Evolutionary conservation across 1,140 invertebrate genomes (phyloP).

Genomic region (Brachionus calyciflorus): DNA sequence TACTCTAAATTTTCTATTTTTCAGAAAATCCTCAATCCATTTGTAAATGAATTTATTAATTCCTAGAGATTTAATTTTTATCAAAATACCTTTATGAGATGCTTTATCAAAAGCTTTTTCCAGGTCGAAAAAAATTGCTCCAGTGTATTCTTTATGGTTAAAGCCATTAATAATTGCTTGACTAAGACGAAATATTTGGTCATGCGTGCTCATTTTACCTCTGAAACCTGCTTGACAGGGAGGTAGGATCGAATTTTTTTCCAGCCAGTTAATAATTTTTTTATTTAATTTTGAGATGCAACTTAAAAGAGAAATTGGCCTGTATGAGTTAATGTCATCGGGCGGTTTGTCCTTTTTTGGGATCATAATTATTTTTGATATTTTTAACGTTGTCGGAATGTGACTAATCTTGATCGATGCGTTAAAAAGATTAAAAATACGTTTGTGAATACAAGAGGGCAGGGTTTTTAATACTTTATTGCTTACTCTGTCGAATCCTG

Average conservation of each 20-base stretch:
- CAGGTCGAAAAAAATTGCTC: background rate
- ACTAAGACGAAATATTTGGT: background rate
- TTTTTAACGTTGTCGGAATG: conserved; percentile 27
- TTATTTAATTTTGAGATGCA: conserved; percentile 41
- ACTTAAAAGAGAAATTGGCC: conserved; percentile 46
- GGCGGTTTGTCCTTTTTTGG: conserved; percentile 46
- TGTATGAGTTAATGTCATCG: background rate
- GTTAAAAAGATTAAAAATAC: too few relatives aligned
- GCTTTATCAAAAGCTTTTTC: background rate
- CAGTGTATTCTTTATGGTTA: background rate
- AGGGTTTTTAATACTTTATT: too few relatives aligned
- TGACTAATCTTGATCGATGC: background rate
- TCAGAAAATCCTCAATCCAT: background rate
- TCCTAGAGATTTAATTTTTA: background rate
- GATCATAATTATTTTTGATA: conserved; percentile 28
- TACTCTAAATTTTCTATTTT: background rate
- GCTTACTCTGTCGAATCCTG: too few relatives aligned
- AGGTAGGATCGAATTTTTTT: background rate
- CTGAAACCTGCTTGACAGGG: background rate
- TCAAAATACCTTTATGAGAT: background rate
- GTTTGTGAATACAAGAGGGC: too few relatives aligned
- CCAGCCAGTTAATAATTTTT: conserved; percentile 12
- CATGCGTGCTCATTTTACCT: background rate
- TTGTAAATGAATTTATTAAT: background rate
- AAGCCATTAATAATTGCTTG: background rate